Conservation (phyloP, 2,888 invertebrate species). For the Cheiracanthium punctorium region DNA sequence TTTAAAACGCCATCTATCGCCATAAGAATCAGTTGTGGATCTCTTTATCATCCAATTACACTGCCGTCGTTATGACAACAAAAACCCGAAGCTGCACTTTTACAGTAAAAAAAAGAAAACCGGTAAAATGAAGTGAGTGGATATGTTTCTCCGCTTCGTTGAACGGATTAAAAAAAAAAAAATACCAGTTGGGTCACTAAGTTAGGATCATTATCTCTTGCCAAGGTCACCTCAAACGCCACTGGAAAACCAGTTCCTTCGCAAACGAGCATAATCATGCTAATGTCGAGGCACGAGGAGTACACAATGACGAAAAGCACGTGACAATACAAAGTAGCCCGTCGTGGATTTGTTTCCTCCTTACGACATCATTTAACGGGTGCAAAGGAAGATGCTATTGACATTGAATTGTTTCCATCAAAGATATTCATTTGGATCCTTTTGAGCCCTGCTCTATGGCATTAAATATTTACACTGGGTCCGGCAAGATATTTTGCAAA, state of each 20-base stretch:
- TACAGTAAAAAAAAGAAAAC: slow-evolving; percentile 17
- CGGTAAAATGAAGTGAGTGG: slow-evolving; percentile 27
- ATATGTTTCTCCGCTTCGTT: slow-evolving; percentile 38
- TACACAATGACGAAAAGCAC: not conserved
- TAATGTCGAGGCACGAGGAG: not conserved
- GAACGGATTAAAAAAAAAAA: slow-evolving; percentile 40
- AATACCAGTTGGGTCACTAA: slow-evolving; percentile 58
- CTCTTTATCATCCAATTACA: not conserved
- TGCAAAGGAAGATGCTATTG: not conserved
- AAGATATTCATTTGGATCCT: too few relatives aligned
- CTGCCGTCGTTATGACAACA: slow-evolving; percentile 23
- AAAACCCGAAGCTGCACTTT: slow-evolving; percentile 7
- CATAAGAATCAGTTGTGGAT: not conserved
- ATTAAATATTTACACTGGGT: too few relatives aligned
- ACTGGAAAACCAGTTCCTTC: slow-evolving; percentile 47
- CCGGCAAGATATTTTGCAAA: too few relatives aligned
- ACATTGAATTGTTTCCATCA: not conserved
- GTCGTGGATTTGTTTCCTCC: not conserved
- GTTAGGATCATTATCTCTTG: slow-evolving; percentile 55
- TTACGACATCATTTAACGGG: not conserved
- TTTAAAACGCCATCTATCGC: slow-evolving; percentile 43
- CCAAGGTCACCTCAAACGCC: slow-evolving; percentile 42
- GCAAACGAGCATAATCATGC: slow-evolving; percentile 39
- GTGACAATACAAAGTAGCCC: not conserved
- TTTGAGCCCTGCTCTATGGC: too few relatives aligned